A percentile compares a stretch with the other conserved stretches of the same genome.
Evolutionary conservation across 1,140 invertebrate species (phyloP).

Genomic region (Mercenaria mercenaria): DNA sequence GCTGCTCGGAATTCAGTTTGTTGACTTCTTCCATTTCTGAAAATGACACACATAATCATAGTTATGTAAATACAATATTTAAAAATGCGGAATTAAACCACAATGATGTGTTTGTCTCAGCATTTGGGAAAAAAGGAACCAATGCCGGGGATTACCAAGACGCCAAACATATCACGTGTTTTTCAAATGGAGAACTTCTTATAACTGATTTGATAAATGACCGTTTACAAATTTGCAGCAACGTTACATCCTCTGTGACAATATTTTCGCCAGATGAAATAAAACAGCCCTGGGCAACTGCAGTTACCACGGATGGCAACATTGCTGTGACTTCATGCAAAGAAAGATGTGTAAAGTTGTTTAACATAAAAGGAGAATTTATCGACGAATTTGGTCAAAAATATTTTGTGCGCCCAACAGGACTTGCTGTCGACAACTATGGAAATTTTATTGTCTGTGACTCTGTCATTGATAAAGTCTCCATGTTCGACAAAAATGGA

Average conservation of each 20-base stretch:
- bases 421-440: slow-evolving; percentile 53
- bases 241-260: neutral
- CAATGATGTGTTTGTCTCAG: neutral
- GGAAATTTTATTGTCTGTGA: slow-evolving; percentile 69
- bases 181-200: slow-evolving; percentile 54
- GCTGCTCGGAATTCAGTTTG: neutral
- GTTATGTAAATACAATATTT: neutral
- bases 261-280: slow-evolving; percentile 51
- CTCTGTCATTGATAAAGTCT: slow-evolving; percentile 52
- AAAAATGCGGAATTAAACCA: neutral
- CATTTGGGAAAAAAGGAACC: slow-evolving; percentile 66
- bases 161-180: slow-evolving; percentile 61
- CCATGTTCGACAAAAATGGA: slow-evolving; percentile 42
- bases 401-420: slow-evolving; percentile 63
- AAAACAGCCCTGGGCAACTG: slow-evolving; percentile 64
- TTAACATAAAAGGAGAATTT: slow-evolving; percentile 50
- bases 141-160: slow-evolving; percentile 68
- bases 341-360: slow-evolving; percentile 56
- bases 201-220: slow-evolving; percentile 73
- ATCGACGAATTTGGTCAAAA: slow-evolving; percentile 62
- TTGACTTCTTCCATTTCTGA: neutral
- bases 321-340: slow-evolving; percentile 67
- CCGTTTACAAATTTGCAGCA: slow-evolving; percentile 67
- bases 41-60: neutral
- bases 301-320: slow-evolving; percentile 29